phyloP scores from a whole-genome alignment of 1,140 invertebrate species.

The Halesus radiatus region DNA sequence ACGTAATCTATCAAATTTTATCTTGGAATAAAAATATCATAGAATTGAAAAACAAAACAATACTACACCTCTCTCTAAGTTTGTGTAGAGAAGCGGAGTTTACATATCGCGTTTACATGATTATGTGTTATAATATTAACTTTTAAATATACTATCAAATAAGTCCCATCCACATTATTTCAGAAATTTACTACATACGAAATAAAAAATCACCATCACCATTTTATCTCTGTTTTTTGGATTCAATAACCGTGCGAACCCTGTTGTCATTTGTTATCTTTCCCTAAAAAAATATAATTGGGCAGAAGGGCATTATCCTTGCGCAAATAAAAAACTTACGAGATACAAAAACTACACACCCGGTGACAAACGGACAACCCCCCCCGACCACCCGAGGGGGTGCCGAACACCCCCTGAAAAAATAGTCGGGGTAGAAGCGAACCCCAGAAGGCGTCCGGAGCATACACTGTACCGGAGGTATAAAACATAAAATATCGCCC shows the following conservation, averaged over 20 bases:
- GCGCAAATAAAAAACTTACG: constrained; percentile 37
- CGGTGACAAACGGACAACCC: constrained; percentile 25
- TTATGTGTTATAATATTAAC: no score
- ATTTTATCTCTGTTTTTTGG: no score
- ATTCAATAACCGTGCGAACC: neutral
- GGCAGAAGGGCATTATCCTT: constrained; percentile 33
- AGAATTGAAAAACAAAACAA: no score
- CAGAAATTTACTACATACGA: no score
- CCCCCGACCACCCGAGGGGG: neutral
- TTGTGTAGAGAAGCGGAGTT: no score
- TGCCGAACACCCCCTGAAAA: constrained; percentile 12
- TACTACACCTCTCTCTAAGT: no score
- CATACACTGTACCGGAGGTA: constrained; percentile 49
- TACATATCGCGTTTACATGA: no score
- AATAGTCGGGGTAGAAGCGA: constrained; percentile 7
- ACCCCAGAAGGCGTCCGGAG: neutral
- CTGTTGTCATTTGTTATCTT: constrained; percentile 13
- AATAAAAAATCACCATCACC: no score
- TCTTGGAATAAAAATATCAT: no score
- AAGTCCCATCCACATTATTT: no score
- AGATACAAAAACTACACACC: constrained; percentile 29
- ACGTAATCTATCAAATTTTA: no score
- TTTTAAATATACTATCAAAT: no score
- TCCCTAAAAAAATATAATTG: constrained; percentile 36
- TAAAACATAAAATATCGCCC: constrained; percentile 58